These are phyloP conservation scores for Gibbula magus DNA, from an alignment of 2,888 invertebrate species.

Conservation along the genomic window DNA sequence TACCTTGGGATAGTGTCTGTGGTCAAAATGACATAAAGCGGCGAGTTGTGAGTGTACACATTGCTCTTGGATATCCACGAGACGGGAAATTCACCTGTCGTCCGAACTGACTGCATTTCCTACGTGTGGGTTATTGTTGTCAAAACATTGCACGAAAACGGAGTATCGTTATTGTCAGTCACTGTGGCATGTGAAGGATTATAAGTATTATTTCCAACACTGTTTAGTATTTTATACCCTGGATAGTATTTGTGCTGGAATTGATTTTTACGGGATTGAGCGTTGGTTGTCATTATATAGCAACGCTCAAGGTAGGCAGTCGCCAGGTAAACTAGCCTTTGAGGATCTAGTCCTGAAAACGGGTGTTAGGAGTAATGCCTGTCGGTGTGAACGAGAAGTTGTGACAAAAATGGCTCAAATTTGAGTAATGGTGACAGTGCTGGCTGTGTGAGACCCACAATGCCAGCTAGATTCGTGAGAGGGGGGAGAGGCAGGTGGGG, in stretches of 20 bases:
- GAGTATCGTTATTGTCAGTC: background rate
- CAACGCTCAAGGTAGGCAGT: too few relatives aligned
- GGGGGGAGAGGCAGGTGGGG: background rate
- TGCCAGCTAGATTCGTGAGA: background rate
- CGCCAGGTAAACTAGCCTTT: background rate
- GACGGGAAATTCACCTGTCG: background rate
- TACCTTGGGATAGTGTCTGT: too few relatives aligned
- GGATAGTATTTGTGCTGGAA: background rate
- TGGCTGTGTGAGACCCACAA: background rate
- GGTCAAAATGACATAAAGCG: too few relatives aligned
- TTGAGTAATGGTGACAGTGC: background rate
- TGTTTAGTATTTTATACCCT: background rate
- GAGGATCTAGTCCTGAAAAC: background rate
- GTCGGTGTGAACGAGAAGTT: background rate
- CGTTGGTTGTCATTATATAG: background rate
- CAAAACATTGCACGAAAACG: too few relatives aligned
- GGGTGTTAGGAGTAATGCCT: background rate
- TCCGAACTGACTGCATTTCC: background rate
- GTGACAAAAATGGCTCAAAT: background rate
- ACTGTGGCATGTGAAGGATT: background rate
- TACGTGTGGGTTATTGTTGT: too few relatives aligned
- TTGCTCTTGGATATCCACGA: background rate
- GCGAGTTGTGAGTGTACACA: background rate
- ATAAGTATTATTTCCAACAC: background rate
- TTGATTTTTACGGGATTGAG: background rate